Evolutionary conservation across 1,140 invertebrate species (phyloP), one percentile per base, ranked within the genome.

Genomic region (Vollenhovia emeryi): DNA sequence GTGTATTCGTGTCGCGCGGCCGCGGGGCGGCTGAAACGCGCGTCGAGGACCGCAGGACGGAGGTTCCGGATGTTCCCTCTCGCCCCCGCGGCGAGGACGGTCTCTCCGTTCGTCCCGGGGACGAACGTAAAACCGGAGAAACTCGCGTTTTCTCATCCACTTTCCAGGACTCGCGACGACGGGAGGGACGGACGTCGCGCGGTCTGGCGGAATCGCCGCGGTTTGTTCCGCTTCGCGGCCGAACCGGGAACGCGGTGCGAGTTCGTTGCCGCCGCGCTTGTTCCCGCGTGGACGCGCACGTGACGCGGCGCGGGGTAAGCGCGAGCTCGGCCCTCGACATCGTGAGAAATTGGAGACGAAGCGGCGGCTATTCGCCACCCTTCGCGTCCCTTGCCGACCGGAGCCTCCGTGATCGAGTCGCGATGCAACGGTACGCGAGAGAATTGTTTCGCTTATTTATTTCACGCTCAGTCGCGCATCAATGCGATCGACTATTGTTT

Each of bases 1-100:
- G 36, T 84, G 78, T 84, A 89, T 87, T 88, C 62, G 78, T 84
- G 86, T 66, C 57, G 83, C 57, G 83, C 45, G 27, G 80, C 60
- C 50, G 36, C 83, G 50, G 24, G 55, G 13, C 33, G 71, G 6
- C 15, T 75, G n/a, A 21, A 75, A 57, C n/a, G 36, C 48, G 43
- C 62, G n/a, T 36, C 33, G 6, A 30, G 33, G 27, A 21, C 3
- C 45, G 74, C 7, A 21, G 5, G 11, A 66, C n/a, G 43, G 40
- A 71, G 27, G 21, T 11, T 59, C 62, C 52, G 27, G 27, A 48
- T 62, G 36, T 27, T 43, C 36, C n/a, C n/a, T 43, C 21, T 30
- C 24, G 6, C 24, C 3, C 13, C 36, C 15, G 9, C 24, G 21
- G 33, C 43, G 27, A 40, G 57, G 18, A 66, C 24, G 36, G 18